Evolutionary conservation across 1,140 invertebrate genomes (phyloP), one percentile per base, ranked within the genome.

Genomic region (Galendromus occidentalis): DNA sequence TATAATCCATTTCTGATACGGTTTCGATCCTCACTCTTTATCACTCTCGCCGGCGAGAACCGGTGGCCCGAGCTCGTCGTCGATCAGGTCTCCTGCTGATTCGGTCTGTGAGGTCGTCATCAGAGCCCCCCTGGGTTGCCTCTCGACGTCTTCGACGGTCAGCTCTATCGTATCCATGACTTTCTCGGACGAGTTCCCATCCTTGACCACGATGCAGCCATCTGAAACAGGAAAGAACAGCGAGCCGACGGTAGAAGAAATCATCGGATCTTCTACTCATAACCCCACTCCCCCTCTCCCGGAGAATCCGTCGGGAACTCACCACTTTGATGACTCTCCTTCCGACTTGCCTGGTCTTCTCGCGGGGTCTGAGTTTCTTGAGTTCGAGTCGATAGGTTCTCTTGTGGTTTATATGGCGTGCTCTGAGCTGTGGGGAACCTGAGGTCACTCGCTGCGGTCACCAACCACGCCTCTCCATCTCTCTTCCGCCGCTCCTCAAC

Each of bases 291-390:
- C n/a, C n/a, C n/a, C n/a, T n/a, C n/a, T n/a, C 18, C 17, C 18
- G 45, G 17, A 6, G 28, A 47, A 28, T 20, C 45, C 4, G 45
- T 22, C 45, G 18, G 45, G 18, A 47, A 47, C 45, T 14, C 14
- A 59, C 51, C 51, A 22, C 51, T 59, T 22, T 59, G 51, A 22
- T 25, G 51, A 22, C 51, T 59, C 22, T 59, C 51, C 51, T 59
- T 59, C 2, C 51, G 51, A 14, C 2, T 14, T 17, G 14, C 25
- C 1, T 25, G 14, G 14, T 29, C 25, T 47, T 47, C 45, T 25
- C 25, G n/a, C 22, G 14, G 4, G 7, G 4, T 4, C 14, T 4
- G 4, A n/a, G 4, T 47, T 47, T 14, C 7, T 14, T 4, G 7
- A 18, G 28, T 14, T 47, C 45, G 14, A 6, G 12, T 20, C 12